Base-by-base conservation (phyloP, 2,888 invertebrate genomes). In the Drosophila nr. perissopoda region DNA sequence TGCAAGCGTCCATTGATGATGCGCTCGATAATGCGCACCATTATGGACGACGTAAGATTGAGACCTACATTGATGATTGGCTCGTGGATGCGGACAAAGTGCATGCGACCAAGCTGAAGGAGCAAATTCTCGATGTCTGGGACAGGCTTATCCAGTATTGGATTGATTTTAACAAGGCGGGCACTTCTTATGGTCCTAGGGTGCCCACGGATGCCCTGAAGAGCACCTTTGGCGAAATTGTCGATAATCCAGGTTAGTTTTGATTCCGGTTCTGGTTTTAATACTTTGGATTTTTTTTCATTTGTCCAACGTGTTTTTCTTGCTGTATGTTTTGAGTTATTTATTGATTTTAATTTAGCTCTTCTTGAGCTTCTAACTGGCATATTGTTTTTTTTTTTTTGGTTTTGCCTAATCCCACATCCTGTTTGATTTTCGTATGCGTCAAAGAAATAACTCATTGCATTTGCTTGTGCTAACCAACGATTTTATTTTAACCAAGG, bases 101-200 rank as follows among this genome's bases (percentile, higher is more conserved):
- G 33, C 97, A 97, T 93, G 96, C 97, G 45, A 95, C 95, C 34
- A 96, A 96, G 71, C 94, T 99, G 45, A 98, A 99, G 91, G 95
- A 96, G 74, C 98, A 98, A 93, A 96, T 98, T 2, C 93, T 99
- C 45, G 98, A 98, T 92, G 94, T 99, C 25, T 99, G 98, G 98
- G 99, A 99, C 93, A 94, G 97, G 70, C 95, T 98, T 52, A 99
- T 99, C 93, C 97, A 98, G 93, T 96, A 97, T 70, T 98, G 97
- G 97, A 96, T 98, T 93, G 96, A 96, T 90, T 95, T 96, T 0
- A 95, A 95, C 79, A 93, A 93, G 64, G 91, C 92, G 16, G 94
- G 94, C 70, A 86, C 93, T 10, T 86, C 93, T 11, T 91, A 93
- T 76, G 97, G 97, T 0, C 97, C 97, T 0, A 95, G 95, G 67